These are phyloP conservation scores for Cantharis rustica DNA, from an alignment of 2,888 invertebrate species.

Conservation along the genomic window DNA sequence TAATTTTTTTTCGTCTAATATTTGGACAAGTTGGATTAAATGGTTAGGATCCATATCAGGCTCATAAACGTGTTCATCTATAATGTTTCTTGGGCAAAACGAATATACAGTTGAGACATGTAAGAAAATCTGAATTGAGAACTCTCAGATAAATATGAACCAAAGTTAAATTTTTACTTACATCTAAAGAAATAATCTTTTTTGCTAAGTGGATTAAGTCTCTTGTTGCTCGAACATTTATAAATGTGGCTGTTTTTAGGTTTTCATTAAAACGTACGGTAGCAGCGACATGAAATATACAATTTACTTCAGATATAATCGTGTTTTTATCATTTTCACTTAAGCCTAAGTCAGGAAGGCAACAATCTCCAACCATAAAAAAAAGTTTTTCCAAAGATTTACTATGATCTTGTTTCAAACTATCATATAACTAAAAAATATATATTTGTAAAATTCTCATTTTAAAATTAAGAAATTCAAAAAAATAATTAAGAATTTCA, in stretches of 20 bases:
- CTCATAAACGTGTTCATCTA: constrained; percentile 62
- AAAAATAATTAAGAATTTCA: too few relatives aligned
- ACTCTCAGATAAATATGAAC: constrained; percentile 6
- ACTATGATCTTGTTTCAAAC: too few relatives aligned
- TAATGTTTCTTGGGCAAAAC: constrained; percentile 61
- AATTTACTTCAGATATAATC: constrained; percentile 61
- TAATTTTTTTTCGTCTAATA: constrained; percentile 54
- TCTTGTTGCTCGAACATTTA: constrained; percentile 71
- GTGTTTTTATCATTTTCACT: constrained; percentile 57
- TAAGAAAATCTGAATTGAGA: constrained; percentile 56
- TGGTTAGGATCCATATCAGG: constrained; percentile 52
- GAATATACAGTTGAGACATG: constrained; percentile 71
- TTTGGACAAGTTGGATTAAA: constrained; percentile 53
- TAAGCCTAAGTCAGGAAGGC: constrained; percentile 60
- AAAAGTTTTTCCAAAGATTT: constrained; percentile 57
- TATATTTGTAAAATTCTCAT: too few relatives aligned
- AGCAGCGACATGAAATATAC: constrained; percentile 78
- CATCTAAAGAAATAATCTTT: constrained; percentile 68
- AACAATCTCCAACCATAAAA: constrained; percentile 62
- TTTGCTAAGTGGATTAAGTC: constrained; percentile 68
- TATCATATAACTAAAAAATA: too few relatives aligned
- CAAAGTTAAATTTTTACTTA: constrained; percentile 44
- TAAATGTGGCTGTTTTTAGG: constrained; percentile 67
- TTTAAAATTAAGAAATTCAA: too few relatives aligned
- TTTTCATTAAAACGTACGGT: constrained; percentile 78